A percentile compares a stretch with the other conserved stretches of the same genome.
Conservation (phyloP, 2,888 invertebrate species). For the Lepidochitona cinerea region DNA sequence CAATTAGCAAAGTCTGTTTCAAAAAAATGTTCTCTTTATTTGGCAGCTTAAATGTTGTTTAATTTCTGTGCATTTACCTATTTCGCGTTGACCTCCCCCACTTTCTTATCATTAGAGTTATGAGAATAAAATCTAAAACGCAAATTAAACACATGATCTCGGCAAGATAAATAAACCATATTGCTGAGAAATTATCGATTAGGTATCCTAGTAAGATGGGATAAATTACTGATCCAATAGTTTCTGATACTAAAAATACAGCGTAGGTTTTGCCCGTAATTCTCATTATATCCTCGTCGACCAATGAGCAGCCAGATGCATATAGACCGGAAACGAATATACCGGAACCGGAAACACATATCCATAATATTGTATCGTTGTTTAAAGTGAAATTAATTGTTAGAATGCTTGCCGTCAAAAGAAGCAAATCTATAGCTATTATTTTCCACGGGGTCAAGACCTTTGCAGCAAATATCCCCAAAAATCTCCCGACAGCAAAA, state of each 20-base stretch:
- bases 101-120: neutral
- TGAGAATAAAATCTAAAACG: neutral
- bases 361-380: neutral
- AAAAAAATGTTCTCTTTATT: no score
- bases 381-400: neutral
- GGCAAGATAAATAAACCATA: neutral
- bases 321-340: neutral
- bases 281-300: neutral
- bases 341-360: neutral
- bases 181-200: neutral
- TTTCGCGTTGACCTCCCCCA: neutral
- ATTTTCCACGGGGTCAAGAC: neutral
- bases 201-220: neutral
- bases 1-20: no score
- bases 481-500: neutral
- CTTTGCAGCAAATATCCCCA: neutral
- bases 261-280: neutral
- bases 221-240: neutral
- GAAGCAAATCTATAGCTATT: neutral
- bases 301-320: neutral
- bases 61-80: neutral
- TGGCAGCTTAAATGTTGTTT: no score
- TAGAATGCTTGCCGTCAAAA: neutral
- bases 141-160: neutral
- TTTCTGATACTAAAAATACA: neutral